A percentile compares a stretch with the other conserved stretches of the same genome.
phyloP scores from a whole-genome alignment of 1,140 invertebrate genomes.

The Diorhabda sublineata region DNA sequence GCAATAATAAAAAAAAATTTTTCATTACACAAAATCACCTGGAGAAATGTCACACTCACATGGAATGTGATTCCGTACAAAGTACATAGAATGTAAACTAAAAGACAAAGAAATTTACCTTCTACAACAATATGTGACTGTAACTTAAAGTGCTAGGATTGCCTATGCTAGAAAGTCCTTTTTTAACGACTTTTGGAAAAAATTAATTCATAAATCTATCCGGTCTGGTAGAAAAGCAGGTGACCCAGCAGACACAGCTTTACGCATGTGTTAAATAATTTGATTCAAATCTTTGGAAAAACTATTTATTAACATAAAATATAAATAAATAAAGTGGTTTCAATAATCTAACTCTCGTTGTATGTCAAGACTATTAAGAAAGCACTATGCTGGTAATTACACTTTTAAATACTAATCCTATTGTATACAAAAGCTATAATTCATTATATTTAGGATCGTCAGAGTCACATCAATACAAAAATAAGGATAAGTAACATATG shows the following conservation, averaged over 20 bases:
- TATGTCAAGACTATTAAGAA: too few species aligned
- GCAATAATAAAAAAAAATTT: conserved; percentile 18
- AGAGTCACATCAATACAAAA: too few species aligned
- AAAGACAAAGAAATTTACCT: conserved; percentile 30
- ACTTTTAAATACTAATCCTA: too few species aligned
- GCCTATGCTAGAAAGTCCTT: conserved; percentile 23
- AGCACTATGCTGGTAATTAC: too few species aligned
- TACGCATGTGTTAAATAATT: neutral
- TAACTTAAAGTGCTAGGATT: conserved; percentile 32
- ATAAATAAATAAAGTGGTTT: too few species aligned
- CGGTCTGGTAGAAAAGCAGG: conserved; percentile 5
- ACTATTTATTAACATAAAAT: too few species aligned
- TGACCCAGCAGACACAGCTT: conserved; percentile 5
- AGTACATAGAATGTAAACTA: conserved; percentile 31
- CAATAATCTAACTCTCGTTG: too few species aligned
- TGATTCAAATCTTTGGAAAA: too few species aligned
- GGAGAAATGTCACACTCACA: conserved; percentile 42
- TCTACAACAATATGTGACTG: conserved; percentile 32
- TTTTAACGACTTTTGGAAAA: conserved; percentile 16
- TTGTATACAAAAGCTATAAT: too few species aligned
- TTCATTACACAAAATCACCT: conserved; percentile 29
- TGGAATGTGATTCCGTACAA: conserved; percentile 43
- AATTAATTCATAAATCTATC: neutral
- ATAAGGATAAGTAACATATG: too few species aligned
- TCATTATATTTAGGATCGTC: too few species aligned